A percentile compares a stretch with the other conserved stretches of the same genome.
These are phyloP conservation scores for Brachypodius melanocephalos DNA, from an alignment of 2,113 vertebrate genomes.

Conservation along the genomic window DNA sequence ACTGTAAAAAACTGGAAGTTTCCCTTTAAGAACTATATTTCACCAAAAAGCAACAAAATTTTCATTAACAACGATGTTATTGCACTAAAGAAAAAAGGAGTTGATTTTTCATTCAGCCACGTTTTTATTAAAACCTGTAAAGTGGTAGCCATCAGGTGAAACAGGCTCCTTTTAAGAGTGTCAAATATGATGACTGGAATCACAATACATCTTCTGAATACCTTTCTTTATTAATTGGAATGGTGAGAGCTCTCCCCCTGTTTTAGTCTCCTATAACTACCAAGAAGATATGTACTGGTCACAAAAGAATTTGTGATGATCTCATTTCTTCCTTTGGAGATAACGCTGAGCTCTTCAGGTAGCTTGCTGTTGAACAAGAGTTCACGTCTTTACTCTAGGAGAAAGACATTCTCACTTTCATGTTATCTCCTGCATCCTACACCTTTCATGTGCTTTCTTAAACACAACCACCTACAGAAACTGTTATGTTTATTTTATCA, in stretches of 20 bases:
- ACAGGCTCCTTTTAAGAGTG: background rate
- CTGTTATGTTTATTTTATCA: constrained; percentile 22
- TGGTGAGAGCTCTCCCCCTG: background rate
- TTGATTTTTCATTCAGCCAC: background rate
- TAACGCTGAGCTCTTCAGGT: background rate
- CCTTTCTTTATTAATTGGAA: background rate
- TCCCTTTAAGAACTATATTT: background rate
- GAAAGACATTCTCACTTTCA: background rate
- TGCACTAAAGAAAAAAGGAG: background rate
- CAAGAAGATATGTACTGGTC: background rate
- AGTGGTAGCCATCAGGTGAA: background rate
- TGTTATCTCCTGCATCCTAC: background rate
- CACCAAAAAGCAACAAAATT: background rate
- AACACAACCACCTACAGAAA: background rate
- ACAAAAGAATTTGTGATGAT: background rate
- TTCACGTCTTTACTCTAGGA: constrained; percentile 6
- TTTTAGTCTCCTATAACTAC: background rate
- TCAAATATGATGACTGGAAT: background rate
- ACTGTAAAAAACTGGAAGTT: background rate
- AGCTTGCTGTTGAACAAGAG: background rate
- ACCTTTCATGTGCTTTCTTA: constrained; percentile 15
- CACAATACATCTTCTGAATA: background rate
- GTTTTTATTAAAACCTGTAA: background rate
- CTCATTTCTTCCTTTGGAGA: background rate
- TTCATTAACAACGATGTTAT: background rate